phyloP scores from a whole-genome alignment of 2,113 vertebrate species.

The Probosciger aterrimus region DNA sequence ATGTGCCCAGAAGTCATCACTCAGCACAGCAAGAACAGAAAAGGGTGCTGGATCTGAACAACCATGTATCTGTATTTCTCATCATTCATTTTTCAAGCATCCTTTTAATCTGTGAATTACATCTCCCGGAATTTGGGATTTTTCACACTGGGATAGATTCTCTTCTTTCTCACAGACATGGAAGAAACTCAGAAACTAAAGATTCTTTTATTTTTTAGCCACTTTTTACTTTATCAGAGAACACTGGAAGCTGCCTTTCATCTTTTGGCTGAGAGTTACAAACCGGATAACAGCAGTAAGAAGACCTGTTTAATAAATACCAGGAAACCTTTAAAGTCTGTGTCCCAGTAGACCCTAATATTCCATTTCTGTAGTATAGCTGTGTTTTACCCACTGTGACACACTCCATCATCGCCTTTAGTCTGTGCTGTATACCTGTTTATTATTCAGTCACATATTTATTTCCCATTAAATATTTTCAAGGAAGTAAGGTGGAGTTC shows the following conservation, averaged over 20 bases:
- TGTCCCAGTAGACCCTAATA: not conserved
- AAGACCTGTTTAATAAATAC: not conserved
- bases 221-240: not conserved
- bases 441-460: not conserved
- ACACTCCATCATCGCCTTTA: not conserved
- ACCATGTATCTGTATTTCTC: not conserved
- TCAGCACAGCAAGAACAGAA: not conserved
- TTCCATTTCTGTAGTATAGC: not conserved
- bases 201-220: not conserved
- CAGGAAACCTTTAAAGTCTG: not conserved
- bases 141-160: not conserved
- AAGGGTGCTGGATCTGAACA: not conserved
- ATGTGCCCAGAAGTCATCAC: not conserved
- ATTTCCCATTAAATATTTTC: not conserved
- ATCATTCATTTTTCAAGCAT: not conserved
- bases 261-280: not conserved
- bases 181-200: not conserved
- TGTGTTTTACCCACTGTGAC: not conserved
- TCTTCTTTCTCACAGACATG: not conserved
- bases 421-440: not conserved
- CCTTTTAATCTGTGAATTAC: not conserved
- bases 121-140: not conserved
- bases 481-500: not conserved
- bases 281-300: not conserved
- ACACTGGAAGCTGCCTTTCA: not conserved